Conservation (phyloP, 2,797 vertebrate species). For the Diplodus sargus region DNA sequence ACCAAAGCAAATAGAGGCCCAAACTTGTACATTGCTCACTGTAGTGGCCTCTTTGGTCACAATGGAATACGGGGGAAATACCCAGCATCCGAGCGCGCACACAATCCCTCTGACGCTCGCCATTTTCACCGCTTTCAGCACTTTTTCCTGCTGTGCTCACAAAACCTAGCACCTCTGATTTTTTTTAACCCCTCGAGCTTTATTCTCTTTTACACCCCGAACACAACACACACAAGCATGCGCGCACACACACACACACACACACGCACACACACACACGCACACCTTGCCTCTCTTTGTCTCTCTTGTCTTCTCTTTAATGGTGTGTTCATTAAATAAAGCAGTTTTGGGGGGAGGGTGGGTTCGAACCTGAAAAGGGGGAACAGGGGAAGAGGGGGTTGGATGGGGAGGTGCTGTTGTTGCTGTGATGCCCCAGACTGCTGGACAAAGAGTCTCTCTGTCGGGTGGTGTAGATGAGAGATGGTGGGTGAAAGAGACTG, state of each 20-base stretch:
- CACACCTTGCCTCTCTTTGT: conserved; percentile 72
- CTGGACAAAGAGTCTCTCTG: conserved; percentile 79
- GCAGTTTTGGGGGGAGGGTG: conserved; percentile 62
- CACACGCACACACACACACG: conserved; percentile 34
- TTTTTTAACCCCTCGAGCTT: conserved; percentile 61
- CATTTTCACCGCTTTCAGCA: conserved; percentile 85
- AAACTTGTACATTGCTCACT: conserved; percentile 38
- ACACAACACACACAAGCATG: conserved; percentile 23
- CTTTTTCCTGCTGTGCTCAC: conserved; percentile 86
- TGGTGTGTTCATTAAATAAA: conserved; percentile 84
- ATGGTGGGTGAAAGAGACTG: conserved; percentile 40
- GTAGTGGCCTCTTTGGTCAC: conserved; percentile 66
- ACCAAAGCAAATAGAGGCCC: conserved; percentile 50
- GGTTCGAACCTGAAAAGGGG: conserved; percentile 69
- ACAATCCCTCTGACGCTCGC: conserved; percentile 71
- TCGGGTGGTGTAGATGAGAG: conserved; percentile 53
- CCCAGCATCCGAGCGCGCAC: conserved; percentile 34
- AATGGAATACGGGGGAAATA: conserved; percentile 72
- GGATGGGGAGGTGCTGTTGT: conserved; percentile 50
- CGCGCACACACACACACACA: conserved; percentile 57
- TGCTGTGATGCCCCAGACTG: conserved; percentile 65
- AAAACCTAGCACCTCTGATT: conserved; percentile 81
- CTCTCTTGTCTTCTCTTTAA: conserved; percentile 77
- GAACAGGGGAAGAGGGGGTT: conserved; percentile 19
- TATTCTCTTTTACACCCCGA: conserved; percentile 78